Conservation (phyloP, 2,797 vertebrate genomes). For the Tokudaia muenninki region DNA sequence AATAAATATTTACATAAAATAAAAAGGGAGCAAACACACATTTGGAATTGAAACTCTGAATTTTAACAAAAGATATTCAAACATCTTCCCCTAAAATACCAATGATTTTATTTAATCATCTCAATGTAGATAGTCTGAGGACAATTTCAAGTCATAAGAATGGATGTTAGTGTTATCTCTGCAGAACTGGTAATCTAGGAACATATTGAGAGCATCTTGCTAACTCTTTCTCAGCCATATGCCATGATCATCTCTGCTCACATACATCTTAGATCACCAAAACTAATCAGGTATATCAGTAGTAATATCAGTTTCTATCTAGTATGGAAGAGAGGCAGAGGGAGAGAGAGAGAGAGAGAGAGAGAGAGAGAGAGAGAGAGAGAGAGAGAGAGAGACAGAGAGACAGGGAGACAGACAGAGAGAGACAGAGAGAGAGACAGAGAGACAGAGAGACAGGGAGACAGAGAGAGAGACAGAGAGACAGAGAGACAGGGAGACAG, state of each 20-base stretch:
- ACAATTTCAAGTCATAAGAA: not conserved
- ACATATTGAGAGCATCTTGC: not conserved
- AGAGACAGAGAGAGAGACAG: too few relatives aligned
- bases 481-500: too few relatives aligned
- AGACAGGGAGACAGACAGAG: too few relatives aligned
- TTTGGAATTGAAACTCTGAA: not conserved
- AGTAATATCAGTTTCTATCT: not conserved
- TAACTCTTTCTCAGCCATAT: not conserved
- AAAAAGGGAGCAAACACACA: not conserved
- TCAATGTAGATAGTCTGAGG: not conserved
- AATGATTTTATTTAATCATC: not conserved
- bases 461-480: too few relatives aligned
- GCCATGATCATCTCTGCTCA: not conserved
- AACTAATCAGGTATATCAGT: not conserved
- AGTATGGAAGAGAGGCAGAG: not conserved
- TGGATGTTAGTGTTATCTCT: not conserved
- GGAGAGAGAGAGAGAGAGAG: too few relatives aligned
- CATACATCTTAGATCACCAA: not conserved
- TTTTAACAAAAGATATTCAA: not conserved
- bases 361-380: too few relatives aligned
- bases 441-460: not conserved
- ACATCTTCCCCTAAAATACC: not conserved
- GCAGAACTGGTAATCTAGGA: not conserved
- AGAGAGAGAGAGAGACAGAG: too few relatives aligned
- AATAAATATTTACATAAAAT: not conserved